These are phyloP conservation scores for Scaptomyza montana DNA, from an alignment of 1,140 invertebrate species.

Conservation along the genomic window DNA sequence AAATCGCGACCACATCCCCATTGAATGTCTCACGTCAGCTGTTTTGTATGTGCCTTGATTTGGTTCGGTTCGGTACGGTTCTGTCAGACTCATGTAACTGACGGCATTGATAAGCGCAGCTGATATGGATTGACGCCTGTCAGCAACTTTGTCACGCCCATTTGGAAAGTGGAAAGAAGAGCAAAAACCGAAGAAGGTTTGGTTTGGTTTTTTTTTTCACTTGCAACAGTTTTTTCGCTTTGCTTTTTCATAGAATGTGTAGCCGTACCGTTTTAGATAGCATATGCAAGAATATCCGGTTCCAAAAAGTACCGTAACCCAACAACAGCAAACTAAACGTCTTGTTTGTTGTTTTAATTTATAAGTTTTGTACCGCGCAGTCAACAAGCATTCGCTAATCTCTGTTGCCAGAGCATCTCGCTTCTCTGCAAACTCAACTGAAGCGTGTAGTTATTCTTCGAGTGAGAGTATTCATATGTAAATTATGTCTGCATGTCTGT, in stretches of 20 bases:
- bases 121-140: conserved; percentile 45
- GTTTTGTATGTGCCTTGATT: conserved; percentile 1
- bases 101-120: conserved; percentile 40
- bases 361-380: neutral
- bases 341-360: conserved; percentile 19
- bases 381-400: conserved; percentile 49
- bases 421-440: conserved; percentile 20
- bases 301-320: too few species aligned
- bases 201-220: conserved; percentile 3
- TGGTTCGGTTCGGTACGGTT: neutral
- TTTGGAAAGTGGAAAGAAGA: neutral
- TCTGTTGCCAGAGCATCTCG: conserved; percentile 33
- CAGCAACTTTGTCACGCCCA: conserved; percentile 34
- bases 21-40: conserved; percentile 32
- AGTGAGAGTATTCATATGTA: conserved; percentile 47
- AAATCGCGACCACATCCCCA: conserved; percentile 26
- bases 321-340: too few species aligned
- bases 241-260: neutral
- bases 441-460: conserved; percentile 15
- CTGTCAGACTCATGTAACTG: conserved; percentile 30
- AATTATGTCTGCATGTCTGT: conserved; percentile 45
- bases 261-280: too few species aligned
- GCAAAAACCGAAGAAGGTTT: neutral
- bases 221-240: conserved; percentile 15
- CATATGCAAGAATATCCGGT: too few species aligned